Evolutionary conservation across 2,888 invertebrate genomes (phyloP), one percentile per base, ranked within the genome.

Genomic region (Aradus depressus): DNA sequence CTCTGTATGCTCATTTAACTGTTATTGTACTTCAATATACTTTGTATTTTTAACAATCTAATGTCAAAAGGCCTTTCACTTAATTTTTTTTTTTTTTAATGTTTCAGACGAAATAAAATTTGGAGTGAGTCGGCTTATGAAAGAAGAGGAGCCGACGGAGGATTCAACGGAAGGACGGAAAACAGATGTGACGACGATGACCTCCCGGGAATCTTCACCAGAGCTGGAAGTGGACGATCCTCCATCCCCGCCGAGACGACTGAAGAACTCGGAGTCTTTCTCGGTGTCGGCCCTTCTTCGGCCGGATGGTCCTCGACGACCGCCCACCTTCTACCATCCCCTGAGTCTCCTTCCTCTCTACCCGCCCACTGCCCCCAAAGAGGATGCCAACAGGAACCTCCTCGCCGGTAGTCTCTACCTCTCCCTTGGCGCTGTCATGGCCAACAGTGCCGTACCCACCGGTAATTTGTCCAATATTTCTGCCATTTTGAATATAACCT

Each of bases 231-330:
- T 84, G 1, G 84, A 84, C 65, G 82, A 82, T 10, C 83, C 83
- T 1, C 78, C 79, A 25, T 67, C 69, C 4, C 83, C 84, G 1
- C 78, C 79, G 25, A 66, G 69, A 6, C 51, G 53, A 4, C 58
- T 55, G 12, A 47, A 50, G 34, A 57, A 57, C 50, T 58, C 54
- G 6, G 58, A 60, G 26, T 75, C 83, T 21, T 89, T 88, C 68
- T 86, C 86, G 49, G 87, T 89, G 34, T 85, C 83, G 57, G 88
- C 88, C 1, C 70, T 89, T 28, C 68, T 89, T 41, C 74, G 85
- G 67, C 85, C 88, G 50, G 88, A 88, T 64, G 80, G 83, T 26
- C 67, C 68, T 52, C 66, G 68, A 2, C 53, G 57, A 18, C 59
- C 59, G 18, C 57, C 60, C 18, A 37, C 47, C 21, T 51, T 60